phyloP scores from a whole-genome alignment of 2,888 invertebrate species.

The Ornithoptera priamus region DNA sequence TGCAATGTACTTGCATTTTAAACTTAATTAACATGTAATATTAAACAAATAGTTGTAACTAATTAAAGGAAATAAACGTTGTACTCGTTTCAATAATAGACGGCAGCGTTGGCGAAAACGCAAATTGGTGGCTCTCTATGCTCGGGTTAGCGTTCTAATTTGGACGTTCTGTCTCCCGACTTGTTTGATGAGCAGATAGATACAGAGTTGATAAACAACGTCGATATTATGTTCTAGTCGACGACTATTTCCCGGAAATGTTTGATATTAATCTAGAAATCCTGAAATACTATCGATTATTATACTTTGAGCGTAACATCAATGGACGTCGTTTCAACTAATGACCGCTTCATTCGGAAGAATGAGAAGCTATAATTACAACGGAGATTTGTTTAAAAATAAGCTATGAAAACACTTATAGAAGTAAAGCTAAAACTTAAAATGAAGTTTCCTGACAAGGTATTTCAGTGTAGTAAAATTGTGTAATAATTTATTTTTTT shows the following conservation, averaged over 20 bases:
- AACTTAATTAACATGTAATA: not conserved
- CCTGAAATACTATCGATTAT: conserved; percentile 16
- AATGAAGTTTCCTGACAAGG: not conserved
- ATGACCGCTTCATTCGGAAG: not conserved
- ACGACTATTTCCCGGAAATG: conserved; percentile 30
- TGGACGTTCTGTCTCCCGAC: conserved; percentile 33
- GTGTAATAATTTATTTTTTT: too few species aligned
- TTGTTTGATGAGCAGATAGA: conserved; percentile 31
- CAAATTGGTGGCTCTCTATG: conserved; percentile 45
- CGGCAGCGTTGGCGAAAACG: conserved; percentile 46
- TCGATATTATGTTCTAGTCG: conserved; percentile 25
- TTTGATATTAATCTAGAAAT: conserved; percentile 28
- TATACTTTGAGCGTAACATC: conserved; percentile 3
- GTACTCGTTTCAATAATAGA: conserved; percentile 48
- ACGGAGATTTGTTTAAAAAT: too few species aligned
- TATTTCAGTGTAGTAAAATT: not conserved
- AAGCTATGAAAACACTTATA: not conserved
- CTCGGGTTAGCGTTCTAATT: conserved; percentile 45
- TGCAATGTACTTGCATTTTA: too few species aligned
- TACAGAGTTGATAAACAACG: conserved; percentile 30
- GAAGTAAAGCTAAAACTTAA: not conserved
- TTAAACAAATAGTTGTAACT: conserved; percentile 26
- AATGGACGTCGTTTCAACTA: conserved; percentile 11
- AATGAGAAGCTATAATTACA: not conserved
- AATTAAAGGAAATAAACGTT: conserved; percentile 37